These are phyloP conservation scores for Gymnogyps californianus DNA, from an alignment of 2,113 vertebrate genomes.

Conservation along the genomic window DNA sequence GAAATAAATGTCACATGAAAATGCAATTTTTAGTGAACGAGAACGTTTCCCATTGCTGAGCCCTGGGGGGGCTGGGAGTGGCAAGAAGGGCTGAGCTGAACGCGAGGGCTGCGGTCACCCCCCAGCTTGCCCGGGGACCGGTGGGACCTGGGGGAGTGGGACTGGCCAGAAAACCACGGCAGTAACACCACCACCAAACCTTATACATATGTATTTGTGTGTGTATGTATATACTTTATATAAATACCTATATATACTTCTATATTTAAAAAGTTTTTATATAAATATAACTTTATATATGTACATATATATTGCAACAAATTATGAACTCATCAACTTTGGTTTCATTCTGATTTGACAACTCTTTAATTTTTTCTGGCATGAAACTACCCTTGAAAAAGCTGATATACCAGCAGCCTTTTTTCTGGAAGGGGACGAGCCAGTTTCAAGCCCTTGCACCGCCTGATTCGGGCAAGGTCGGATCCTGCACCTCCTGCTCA, in stretches of 20 bases:
- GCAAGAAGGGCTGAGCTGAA: not conserved
- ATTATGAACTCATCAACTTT: not conserved
- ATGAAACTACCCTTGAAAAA: not conserved
- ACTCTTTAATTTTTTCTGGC: not conserved
- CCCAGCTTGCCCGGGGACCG: not conserved
- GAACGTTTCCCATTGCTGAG: not conserved
- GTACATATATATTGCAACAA: not conserved
- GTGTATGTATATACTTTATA: not conserved
- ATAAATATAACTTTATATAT: not conserved
- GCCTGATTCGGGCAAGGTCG: not conserved
- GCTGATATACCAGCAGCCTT: not conserved
- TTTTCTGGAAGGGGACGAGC: not conserved
- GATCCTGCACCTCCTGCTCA: not conserved
- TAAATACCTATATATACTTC: not conserved
- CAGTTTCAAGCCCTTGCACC: not conserved
- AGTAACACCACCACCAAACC: not conserved
- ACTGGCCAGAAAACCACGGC: not conserved
- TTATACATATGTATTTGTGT: fast-evolving
- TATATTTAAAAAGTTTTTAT: not conserved
- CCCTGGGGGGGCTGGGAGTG: fast-evolving
- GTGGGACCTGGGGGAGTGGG: not conserved
- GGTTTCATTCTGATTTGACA: not conserved
- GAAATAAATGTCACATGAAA: not conserved
- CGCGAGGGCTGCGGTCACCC: not conserved
- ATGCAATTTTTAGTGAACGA: not conserved